A percentile compares a stretch with the other conserved stretches of the same genome.
Evolutionary conservation across 2,797 vertebrate genomes (phyloP).

Genomic region (Gymnothorax reevesii): DNA sequence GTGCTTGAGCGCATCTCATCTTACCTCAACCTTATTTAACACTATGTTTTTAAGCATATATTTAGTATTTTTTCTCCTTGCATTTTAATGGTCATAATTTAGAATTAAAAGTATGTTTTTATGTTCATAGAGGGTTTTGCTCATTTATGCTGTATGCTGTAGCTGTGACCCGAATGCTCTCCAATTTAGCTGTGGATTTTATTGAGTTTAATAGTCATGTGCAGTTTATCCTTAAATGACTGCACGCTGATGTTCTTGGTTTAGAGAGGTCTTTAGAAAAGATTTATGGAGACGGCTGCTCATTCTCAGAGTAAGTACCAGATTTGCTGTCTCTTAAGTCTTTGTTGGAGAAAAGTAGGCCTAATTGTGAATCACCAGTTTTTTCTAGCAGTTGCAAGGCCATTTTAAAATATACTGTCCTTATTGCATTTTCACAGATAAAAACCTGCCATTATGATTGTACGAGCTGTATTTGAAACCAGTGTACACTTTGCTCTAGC

Average conservation of each 20-base stretch:
- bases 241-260: not conserved
- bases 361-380: not conserved
- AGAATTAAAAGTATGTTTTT: no score
- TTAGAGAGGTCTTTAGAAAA: slow-evolving; percentile 1
- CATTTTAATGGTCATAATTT: no score
- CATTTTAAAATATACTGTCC: not conserved
- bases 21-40: no score
- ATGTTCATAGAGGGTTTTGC: no score
- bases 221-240: not conserved
- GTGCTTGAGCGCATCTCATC: no score
- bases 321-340: not conserved
- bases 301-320: no score
- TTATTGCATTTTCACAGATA: not conserved
- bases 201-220: not conserved
- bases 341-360: not conserved
- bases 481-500: not conserved
- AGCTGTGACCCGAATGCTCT: not conserved
- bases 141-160: no score
- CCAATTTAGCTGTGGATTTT: not conserved
- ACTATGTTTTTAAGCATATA: no score
- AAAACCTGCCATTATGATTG: not conserved
- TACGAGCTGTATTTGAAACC: not conserved
- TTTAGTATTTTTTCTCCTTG: no score
- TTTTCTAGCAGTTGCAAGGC: not conserved
- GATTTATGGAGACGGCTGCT: not conserved